Evolutionary conservation across 1,140 invertebrate species (phyloP), one percentile per base, ranked within the genome.

Genomic region (Drosophila neocordata): DNA sequence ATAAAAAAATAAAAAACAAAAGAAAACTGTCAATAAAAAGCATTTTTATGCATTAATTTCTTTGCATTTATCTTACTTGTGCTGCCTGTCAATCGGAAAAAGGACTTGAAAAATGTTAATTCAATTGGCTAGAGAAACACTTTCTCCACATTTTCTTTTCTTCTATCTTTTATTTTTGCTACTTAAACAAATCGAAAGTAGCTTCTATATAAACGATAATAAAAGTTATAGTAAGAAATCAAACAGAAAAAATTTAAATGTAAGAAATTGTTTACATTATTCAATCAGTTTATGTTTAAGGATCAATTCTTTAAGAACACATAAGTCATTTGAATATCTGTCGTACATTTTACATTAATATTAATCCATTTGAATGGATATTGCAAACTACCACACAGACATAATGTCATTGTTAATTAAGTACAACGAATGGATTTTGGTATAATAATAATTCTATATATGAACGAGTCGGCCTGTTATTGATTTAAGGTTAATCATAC

Each of bases 401-500:
- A 48, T 48, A 13, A 55, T 69, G 73, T 77, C 73, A 55, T 22
- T 68, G 68, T 87, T 87, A 77, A 85, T 85, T 85, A 85, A 87
- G 77, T 72, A 64, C 57, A 79, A 72, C 67, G 52, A 76, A 72
- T 66, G 62, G 61, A 57, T 51, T 65, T 75, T 68, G 31, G 48
- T 60, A 41, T 41, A 22, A 27, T 60, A 20, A 69, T 60, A 35
- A 71, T 63, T 2, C 41, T 35, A 31, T 20, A 41, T 65, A 58
- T 57, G 57, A 77, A 70, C 66, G 31, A 69, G 55, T 48, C 38
- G 34, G 24, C 20, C 11, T 11, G 55, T 66, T 82, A 87, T 82
- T 82, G 81, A 87, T 87, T 87, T 85, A 80, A 78, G 74, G 73
- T 74, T 82, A 75, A 87, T 66, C 66, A 65, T 81, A 69, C 61